Evolutionary conservation across 2,797 vertebrate genomes (phyloP).

Genomic region (Potorous gilbertii): DNA sequence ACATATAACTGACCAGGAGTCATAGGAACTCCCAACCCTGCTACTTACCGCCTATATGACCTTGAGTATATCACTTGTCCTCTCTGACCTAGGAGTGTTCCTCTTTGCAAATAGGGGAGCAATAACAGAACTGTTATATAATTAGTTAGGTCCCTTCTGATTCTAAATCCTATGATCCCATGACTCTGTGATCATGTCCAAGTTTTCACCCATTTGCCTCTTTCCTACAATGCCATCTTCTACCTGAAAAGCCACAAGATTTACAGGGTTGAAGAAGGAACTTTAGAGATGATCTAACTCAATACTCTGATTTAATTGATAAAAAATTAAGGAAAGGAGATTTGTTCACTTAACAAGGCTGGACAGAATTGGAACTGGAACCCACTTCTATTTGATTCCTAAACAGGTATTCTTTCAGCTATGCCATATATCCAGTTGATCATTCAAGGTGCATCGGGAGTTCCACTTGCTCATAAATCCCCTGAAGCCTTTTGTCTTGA

Average conservation of each 20-base stretch:
- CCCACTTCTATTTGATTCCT: not conserved
- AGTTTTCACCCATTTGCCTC: not conserved
- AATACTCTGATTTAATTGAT: not conserved
- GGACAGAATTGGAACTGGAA: not conserved
- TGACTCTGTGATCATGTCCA: not conserved
- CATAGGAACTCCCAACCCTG: not conserved
- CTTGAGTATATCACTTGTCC: not conserved
- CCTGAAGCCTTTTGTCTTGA: not conserved
- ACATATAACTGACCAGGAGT: not conserved
- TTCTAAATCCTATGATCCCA: not conserved
- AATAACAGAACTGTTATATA: not conserved
- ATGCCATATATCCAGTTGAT: not conserved
- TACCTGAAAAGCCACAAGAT: not conserved
- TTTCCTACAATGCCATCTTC: not conserved
- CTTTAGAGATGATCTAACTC: not conserved
- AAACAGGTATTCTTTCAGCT: not conserved
- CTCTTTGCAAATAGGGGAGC: not conserved
- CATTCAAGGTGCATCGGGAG: not conserved
- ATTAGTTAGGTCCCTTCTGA: not conserved
- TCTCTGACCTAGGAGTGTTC: not conserved
- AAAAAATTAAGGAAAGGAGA: not conserved
- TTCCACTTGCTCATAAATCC: not conserved
- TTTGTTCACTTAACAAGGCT: not conserved
- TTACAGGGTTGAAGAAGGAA: not conserved
- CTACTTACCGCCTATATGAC: not conserved